Base-by-base conservation (phyloP, 2,113 vertebrate genomes). In the Psittacara wagleri region DNA sequence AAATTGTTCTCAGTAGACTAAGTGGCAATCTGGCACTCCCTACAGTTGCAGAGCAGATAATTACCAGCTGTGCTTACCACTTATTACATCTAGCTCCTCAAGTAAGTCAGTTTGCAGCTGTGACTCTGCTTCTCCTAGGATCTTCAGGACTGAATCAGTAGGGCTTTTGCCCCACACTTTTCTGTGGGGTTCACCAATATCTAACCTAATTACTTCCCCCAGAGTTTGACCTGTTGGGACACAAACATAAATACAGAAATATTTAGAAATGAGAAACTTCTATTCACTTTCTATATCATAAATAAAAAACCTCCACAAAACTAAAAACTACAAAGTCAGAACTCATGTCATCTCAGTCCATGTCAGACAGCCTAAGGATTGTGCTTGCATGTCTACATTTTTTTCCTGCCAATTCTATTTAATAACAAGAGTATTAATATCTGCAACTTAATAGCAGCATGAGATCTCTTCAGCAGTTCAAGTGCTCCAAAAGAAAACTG, bases 111-210 rank as follows among this genome's bases (percentile, higher is more conserved):
- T 99, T 86, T 99, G 98, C 39, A 98, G 97, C 93, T 99, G 99
- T 78, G 99, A 98, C 82, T 99, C 98, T 39, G 98, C 99, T 97
- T 99, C 98, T 90, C 98, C 98, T 15, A 99, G 98, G 55, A 99
- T 96, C 92, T 97, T 98, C 51, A 99, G 91, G 90, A 99, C 98
- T 51, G 98, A 98, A 66, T 98, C 97, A 73, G 98, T 98, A 31
- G 98, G 98, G 88, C 97, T 98, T 94, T 95, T 98, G 28, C 98
- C 98, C 99, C 99, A 99, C 28, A 98, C 97, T 92, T 98, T 99
- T 94, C 99, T 98, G 54, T 98, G 98, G 64, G 97, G 97, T 52
- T 98, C 98, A 51, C 95, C 97, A 70, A 72, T 82, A 78, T 98
- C 98, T 96, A 98, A 97, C 85, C 91, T 97, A 90, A 99, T 98